Percentiles rank a stretch among this genome's conserved stretches.
These are phyloP conservation scores for Macaria liturata DNA, from an alignment of 2,888 invertebrate species.

Conservation along the genomic window DNA sequence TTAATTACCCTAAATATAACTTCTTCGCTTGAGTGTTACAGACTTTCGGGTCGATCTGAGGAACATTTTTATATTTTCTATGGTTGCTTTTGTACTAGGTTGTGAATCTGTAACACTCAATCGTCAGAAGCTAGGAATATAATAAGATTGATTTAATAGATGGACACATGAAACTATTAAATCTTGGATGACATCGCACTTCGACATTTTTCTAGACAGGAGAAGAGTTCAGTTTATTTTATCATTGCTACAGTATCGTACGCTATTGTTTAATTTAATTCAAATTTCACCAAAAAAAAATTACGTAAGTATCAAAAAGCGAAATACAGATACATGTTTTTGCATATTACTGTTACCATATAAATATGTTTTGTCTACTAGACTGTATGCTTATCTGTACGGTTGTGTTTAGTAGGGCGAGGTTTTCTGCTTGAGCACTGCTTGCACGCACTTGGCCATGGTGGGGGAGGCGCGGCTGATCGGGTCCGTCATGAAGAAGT, in stretches of 20 bases:
- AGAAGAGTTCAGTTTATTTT: too few species aligned
- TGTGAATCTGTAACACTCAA: constrained; percentile 38
- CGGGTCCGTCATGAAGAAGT: constrained; percentile 97
- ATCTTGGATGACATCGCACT: too few species aligned
- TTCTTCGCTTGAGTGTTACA: constrained; percentile 39
- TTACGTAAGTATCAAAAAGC: too few species aligned
- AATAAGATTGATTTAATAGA: constrained; percentile 33
- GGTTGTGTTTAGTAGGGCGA: constrained; percentile 56
- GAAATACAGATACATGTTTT: too few species aligned
- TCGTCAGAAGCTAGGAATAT: constrained; percentile 48
- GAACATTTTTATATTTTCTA: constrained; percentile 1
- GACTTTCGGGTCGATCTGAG: constrained; percentile 9
- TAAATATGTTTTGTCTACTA: too few species aligned
- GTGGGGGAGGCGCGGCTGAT: constrained; percentile 98
- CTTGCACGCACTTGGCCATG: constrained; percentile 99
- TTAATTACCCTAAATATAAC: constrained; percentile 54
- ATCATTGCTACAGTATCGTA: too few species aligned
- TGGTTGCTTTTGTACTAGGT: constrained; percentile 6
- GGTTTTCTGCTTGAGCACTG: constrained; percentile 89
- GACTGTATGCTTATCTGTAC: not conserved
- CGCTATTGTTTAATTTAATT: too few species aligned
- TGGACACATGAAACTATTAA: constrained; percentile 22
- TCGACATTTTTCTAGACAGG: too few species aligned
- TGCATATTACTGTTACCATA: too few species aligned
- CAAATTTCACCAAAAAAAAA: too few species aligned